Percentiles rank a stretch among this genome's conserved stretches.
These are phyloP conservation scores for Aphrophora alni DNA, from an alignment of 2,888 invertebrate genomes.

Conservation along the genomic window DNA sequence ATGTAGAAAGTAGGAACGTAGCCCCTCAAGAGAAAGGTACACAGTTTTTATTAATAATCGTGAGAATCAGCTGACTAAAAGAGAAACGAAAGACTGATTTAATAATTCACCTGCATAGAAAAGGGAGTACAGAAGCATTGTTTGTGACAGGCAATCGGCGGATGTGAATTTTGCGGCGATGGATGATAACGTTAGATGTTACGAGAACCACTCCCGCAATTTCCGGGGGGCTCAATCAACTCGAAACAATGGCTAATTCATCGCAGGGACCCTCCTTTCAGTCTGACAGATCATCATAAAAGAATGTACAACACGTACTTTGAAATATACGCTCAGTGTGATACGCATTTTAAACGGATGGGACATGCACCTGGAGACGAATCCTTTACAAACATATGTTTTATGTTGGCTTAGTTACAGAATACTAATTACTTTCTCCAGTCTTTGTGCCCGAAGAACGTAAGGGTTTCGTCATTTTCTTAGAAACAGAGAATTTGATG, in stretches of 20 bases:
- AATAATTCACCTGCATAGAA: not conserved
- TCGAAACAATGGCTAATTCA: not conserved
- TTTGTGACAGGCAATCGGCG: not conserved
- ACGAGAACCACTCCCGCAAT: not conserved
- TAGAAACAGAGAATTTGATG: too few species aligned
- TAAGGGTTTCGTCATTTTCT: too few species aligned
- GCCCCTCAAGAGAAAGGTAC: not conserved
- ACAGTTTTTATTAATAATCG: not conserved
- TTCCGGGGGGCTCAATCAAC: not conserved
- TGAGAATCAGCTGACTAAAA: not conserved
- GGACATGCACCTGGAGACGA: not conserved
- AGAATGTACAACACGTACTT: not conserved
- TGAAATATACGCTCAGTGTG: not conserved
- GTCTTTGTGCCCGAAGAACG: too few species aligned
- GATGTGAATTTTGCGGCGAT: not conserved
- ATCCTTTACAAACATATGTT: not conserved
- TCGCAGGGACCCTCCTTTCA: not conserved
- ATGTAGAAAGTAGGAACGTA: not conserved
- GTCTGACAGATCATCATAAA: not conserved
- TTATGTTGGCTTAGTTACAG: not conserved
- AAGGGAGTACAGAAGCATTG: not conserved
- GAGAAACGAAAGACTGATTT: not conserved
- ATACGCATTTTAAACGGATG: not conserved
- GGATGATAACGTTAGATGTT: not conserved
- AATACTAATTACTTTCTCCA: too few species aligned